phyloP scores from a whole-genome alignment of 1,140 invertebrate species.

The Cecropterus lyciades region DNA sequence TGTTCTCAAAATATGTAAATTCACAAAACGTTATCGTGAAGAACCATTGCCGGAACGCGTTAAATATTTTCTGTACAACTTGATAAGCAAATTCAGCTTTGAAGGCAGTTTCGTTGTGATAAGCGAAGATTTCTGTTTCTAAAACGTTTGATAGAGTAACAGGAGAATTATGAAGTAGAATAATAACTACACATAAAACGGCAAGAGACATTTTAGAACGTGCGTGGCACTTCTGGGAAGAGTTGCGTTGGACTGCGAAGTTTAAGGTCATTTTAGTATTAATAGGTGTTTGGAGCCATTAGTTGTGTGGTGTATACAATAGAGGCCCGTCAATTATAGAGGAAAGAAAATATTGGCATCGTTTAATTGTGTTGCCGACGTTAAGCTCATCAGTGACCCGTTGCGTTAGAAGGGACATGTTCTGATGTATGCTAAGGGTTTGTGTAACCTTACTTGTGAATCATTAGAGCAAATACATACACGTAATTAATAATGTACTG shows the following conservation, averaged over 20 bases:
- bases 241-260: constrained; percentile 48
- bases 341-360: constrained; percentile 61
- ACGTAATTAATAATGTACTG: too few species aligned
- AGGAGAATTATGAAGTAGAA: constrained; percentile 41
- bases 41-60: constrained; percentile 73
- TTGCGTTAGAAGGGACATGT: background rate
- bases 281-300: constrained; percentile 55
- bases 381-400: constrained; percentile 8
- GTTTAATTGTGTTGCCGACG: constrained; percentile 53
- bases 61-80: constrained; percentile 73
- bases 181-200: constrained; percentile 36
- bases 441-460: background rate
- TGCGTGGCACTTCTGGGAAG: constrained; percentile 37
- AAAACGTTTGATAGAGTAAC: constrained; percentile 45
- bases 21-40: constrained; percentile 76
- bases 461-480: background rate
- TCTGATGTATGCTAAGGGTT: too few species aligned
- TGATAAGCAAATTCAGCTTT: constrained; percentile 65
- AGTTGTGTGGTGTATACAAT: constrained; percentile 48
- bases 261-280: constrained; percentile 55
- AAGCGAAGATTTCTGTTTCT: constrained; percentile 56
- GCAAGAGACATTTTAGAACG: constrained; percentile 51
- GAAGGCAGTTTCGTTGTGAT: constrained; percentile 57
- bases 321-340: constrained; percentile 54
- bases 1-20: constrained; percentile 77